Evolutionary conservation across 2,113 vertebrate species (phyloP).

Genomic region (Daboia siamensis): DNA sequence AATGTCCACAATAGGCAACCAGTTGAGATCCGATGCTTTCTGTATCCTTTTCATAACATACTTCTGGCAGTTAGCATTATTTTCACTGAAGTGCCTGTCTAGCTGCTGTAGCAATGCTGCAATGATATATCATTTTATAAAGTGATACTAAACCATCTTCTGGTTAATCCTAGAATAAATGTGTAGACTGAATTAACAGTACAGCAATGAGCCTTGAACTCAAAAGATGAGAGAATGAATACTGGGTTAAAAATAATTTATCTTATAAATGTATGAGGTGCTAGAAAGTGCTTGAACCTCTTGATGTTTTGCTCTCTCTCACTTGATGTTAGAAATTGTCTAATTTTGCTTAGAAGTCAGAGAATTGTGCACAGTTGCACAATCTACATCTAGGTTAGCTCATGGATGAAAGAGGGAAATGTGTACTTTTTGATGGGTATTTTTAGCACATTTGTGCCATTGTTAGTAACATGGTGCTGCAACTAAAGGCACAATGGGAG

Average conservation of each 20-base stretch:
- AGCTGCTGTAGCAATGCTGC: slow-evolving; percentile 1
- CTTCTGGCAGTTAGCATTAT: neutral
- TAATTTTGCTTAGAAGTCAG: neutral
- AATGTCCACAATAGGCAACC: neutral
- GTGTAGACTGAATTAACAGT: neutral
- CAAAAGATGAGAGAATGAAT: neutral
- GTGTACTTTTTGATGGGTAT: neutral
- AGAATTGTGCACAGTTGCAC: neutral
- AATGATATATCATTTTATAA: neutral
- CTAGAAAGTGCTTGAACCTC: neutral
- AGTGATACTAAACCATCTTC: slow-evolving; percentile 4
- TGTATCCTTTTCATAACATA: slow-evolving; percentile 5
- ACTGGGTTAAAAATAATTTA: neutral
- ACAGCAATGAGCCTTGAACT: neutral
- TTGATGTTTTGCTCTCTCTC: neutral
- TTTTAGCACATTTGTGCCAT: neutral
- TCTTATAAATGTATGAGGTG: neutral
- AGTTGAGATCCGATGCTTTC: neutral
- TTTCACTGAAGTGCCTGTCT: neutral
- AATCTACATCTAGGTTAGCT: neutral
- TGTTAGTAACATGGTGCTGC: neutral
- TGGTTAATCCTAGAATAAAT: neutral
- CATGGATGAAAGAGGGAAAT: neutral
- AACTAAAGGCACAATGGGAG: neutral
- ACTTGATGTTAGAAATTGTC: neutral